Base-by-base conservation (phyloP, 2,888 invertebrate species). In the Koerneria pararmatus region DNA sequence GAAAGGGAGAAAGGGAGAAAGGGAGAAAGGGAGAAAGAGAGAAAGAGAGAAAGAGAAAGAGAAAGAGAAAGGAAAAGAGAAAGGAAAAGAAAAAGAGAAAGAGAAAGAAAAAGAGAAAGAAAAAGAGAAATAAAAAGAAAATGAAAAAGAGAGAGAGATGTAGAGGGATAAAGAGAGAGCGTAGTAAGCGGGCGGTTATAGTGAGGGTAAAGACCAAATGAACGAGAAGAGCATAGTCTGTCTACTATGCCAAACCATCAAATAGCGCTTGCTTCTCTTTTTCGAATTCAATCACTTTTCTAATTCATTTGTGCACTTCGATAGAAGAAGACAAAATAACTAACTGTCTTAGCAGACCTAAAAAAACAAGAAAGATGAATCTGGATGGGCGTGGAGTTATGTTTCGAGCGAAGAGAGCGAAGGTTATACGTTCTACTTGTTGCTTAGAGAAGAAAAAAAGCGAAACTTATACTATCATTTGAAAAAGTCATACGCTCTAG, bases 101-200 rank as follows among this genome's bases (percentile, higher is more conserved):
- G 37, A 8, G 58, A 41, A 58, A 35, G 15, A 27, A 35, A 11
- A 56, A n/a, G 22, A 22, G 24, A 6, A 32, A 31, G 57, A 58
- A 41, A 37, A n/a, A 35, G 58, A 58, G 58, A 22, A 35, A 34
- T 27, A 29, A 24, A 31, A 35, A n/a, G 34, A n/a, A n/a, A 63
- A 46, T 19, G 22, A 35, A 49, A 37, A 54, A 37, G 49, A 31
- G 19, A 37, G 49, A 46, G 46, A 27, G 24, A 34, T 15, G 41
- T 41, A 41, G 31, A 64, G 34, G 31, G 41, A 19, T 11, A 41
- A 19, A 41, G 41, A 41, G 41, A 11, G 41, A 19, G 19, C 41
- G 19, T 11, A 41, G 41, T 8, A 11, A 8, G 19, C 19, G 11
- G 8, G 41, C 41, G 11, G 41, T n/a, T n/a, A n/a, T n/a, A n/a